A percentile compares a stretch with the other conserved stretches of the same genome.
Evolutionary conservation across 2,888 invertebrate genomes (phyloP).

Genomic region (Ametastegia equiseti): DNA sequence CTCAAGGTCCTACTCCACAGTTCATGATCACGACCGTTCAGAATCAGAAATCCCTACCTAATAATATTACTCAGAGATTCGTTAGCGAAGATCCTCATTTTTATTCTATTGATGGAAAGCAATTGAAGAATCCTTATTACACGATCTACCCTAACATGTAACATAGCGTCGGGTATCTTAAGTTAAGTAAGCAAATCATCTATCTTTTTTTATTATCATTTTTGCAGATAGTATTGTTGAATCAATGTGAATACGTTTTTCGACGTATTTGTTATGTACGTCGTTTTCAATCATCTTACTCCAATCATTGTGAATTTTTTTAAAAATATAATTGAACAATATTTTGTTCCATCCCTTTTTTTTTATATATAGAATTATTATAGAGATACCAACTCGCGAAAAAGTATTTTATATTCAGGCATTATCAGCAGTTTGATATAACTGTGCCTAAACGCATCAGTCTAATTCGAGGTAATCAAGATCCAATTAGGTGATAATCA

Average conservation of each 20-base stretch:
- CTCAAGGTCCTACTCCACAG: slow-evolving; percentile 61
- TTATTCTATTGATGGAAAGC: slow-evolving; percentile 65
- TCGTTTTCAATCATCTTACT: neutral
- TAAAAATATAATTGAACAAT: neutral
- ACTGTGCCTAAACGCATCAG: slow-evolving; percentile 8
- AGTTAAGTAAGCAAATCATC: no score
- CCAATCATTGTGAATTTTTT: neutral
- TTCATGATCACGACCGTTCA: slow-evolving; percentile 68
- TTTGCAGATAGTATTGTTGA: neutral
- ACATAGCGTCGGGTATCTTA: slow-evolving; percentile 6
- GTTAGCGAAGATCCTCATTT: slow-evolving; percentile 64
- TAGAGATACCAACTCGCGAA: neutral
- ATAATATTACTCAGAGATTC: slow-evolving; percentile 66
- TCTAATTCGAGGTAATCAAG: neutral
- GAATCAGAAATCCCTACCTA: slow-evolving; percentile 61
- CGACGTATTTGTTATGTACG: neutral
- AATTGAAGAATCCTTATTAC: slow-evolving; percentile 68
- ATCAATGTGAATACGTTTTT: slow-evolving; percentile 27
- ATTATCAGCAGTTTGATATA: slow-evolving; percentile 2
- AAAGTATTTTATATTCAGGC: slow-evolving; percentile 1
- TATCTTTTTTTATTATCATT: neutral
- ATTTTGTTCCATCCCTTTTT: neutral
- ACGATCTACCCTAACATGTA: slow-evolving; percentile 70
- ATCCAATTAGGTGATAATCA: slow-evolving; percentile 10
- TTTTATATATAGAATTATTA: neutral